Conservation (phyloP, 37 sponge, comb jelly and placozoan genomes). For the Hexactinellida sp. region DNA sequence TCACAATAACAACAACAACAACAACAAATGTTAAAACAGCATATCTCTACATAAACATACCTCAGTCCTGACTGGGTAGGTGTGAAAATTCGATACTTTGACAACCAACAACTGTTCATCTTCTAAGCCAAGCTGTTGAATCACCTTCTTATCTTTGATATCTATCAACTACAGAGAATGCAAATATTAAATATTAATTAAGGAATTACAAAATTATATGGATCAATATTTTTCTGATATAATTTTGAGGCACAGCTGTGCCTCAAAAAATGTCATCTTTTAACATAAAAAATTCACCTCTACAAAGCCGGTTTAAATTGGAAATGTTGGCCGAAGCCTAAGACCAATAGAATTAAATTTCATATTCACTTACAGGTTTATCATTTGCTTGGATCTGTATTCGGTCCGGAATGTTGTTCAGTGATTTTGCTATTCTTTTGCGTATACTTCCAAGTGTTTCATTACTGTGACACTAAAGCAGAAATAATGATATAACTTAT, state of each 20-base stretch:
- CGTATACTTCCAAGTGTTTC: slow-evolving; percentile 58
- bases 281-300: no score
- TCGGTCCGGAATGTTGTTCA: slow-evolving; percentile 38
- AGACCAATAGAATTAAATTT: no score
- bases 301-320: no score
- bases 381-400: slow-evolving; percentile 43
- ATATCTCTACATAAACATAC: not conserved
- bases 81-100: slow-evolving; percentile 23
- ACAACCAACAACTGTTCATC: slow-evolving; percentile 45
- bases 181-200: not conserved
- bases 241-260: no score
- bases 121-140: slow-evolving; percentile 52
- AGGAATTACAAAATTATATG: not conserved
- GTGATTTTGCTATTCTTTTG: slow-evolving; percentile 31
- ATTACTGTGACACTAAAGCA: slow-evolving; percentile 50
- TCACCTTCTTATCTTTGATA: slow-evolving; percentile 39
- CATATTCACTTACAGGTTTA: slow-evolving; percentile 46
- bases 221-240: no score
- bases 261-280: no score
- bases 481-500: not conserved
- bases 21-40: not conserved
- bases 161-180: slow-evolving; percentile 29
- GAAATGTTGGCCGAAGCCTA: no score
- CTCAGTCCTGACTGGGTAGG: not conserved
- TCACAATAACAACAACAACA: not conserved